Conservation (phyloP, 1,140 invertebrate species). For the Lasaia peninsularis region DNA sequence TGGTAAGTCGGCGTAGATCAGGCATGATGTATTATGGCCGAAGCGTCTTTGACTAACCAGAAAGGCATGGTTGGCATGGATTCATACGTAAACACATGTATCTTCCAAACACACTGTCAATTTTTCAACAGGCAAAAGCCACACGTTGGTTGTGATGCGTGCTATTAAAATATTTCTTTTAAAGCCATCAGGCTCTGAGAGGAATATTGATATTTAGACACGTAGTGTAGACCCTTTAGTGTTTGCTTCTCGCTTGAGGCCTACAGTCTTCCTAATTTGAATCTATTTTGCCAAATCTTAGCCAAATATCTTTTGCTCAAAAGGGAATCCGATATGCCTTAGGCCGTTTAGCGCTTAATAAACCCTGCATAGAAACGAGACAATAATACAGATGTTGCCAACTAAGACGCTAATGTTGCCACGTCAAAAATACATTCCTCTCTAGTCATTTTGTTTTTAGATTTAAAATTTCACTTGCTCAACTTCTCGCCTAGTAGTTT, state of each 20-base stretch:
- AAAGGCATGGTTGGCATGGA: slow-evolving; percentile 58
- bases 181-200: slow-evolving; percentile 39
- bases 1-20: slow-evolving; percentile 37
- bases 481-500: slow-evolving; percentile 63
- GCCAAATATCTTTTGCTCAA: slow-evolving; percentile 68
- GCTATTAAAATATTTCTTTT: slow-evolving; percentile 57
- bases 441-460: slow-evolving; percentile 63
- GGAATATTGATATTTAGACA: slow-evolving; percentile 56
- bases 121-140: slow-evolving; percentile 63
- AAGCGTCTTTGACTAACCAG: slow-evolving; percentile 42
- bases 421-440: slow-evolving; percentile 59
- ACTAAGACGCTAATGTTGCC: slow-evolving; percentile 54
- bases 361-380: slow-evolving; percentile 55
- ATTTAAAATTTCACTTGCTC: slow-evolving; percentile 46
- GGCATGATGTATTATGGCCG: slow-evolving; percentile 37
- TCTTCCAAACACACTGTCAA: slow-evolving; percentile 73
- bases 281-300: slow-evolving; percentile 64
- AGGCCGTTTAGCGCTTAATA: slow-evolving; percentile 24
- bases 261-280: slow-evolving; percentile 57
- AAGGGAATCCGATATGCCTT: slow-evolving; percentile 15
- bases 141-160: slow-evolving; percentile 74
- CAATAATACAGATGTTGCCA: slow-evolving; percentile 67
- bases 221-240: slow-evolving; percentile 64
- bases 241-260: slow-evolving; percentile 68
- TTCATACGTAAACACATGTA: slow-evolving; percentile 51